phyloP scores from a whole-genome alignment of 2,113 vertebrate species.

The Dromaius novaehollandiae region DNA sequence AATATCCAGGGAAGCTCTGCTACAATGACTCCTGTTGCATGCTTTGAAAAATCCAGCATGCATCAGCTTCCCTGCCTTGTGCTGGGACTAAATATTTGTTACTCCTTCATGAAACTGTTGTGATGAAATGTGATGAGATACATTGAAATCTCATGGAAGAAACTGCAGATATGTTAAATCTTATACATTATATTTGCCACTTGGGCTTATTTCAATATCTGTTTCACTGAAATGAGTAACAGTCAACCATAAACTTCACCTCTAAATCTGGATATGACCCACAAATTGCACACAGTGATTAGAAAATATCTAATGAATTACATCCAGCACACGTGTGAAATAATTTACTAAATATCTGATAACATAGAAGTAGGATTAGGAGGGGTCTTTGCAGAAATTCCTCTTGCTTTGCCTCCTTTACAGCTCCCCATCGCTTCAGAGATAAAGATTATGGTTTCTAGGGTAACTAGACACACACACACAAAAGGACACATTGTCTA shows the following conservation, averaged over 20 bases:
- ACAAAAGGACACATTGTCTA: conserved; percentile 73
- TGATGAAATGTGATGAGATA: not conserved
- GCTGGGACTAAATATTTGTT: not conserved
- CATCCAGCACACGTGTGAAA: conserved; percentile 2
- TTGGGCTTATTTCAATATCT: not conserved
- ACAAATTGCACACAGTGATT: not conserved
- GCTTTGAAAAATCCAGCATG: fast-evolving
- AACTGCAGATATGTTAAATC: not conserved
- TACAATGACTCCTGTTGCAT: not conserved
- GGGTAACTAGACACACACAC: conserved; percentile 81
- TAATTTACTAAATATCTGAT: conserved; percentile 60
- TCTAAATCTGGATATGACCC: not conserved
- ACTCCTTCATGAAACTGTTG: not conserved
- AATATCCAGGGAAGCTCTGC: not conserved
- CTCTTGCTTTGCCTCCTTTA: conserved; percentile 68
- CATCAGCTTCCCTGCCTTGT: not conserved
- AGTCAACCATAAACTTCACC: not conserved
- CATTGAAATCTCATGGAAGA: not conserved
- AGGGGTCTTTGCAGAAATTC: conserved; percentile 56
- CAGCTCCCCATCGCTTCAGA: conserved; percentile 62
- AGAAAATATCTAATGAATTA: conserved; percentile 29
- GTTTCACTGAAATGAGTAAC: not conserved
- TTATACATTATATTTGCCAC: not conserved
- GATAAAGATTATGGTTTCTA: conserved; percentile 89
- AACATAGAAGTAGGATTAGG: conserved; percentile 61